These are phyloP conservation scores for Ectropis crepuscularia DNA, from an alignment of 2,888 invertebrate species.

Conservation along the genomic window DNA sequence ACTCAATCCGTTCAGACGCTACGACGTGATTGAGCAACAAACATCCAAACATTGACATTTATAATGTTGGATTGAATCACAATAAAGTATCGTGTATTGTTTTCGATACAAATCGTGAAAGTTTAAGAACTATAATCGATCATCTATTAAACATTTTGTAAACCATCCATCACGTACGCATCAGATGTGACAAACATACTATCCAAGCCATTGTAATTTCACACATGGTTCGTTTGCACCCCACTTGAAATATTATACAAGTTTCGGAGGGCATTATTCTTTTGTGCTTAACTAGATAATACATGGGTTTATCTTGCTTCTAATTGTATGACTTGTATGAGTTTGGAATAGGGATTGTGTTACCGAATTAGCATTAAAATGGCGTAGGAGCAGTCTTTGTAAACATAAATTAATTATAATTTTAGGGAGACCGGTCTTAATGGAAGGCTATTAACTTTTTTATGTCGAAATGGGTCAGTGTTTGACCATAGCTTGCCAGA, in stretches of 20 bases:
- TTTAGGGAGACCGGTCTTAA: conserved; percentile 45
- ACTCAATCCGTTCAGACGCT: no score
- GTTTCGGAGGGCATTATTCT: conserved; percentile 73
- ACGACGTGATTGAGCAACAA: no score
- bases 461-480: no score
- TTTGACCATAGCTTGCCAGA: no score
- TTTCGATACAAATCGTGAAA: neutral
- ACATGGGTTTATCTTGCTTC: conserved; percentile 79
- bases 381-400: conserved; percentile 58
- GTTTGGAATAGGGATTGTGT: conserved; percentile 77
- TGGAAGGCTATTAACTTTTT: conserved; percentile 18
- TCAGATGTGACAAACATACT: conserved; percentile 59
- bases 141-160: conserved; percentile 15
- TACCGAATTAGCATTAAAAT: conserved; percentile 81
- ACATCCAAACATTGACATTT: no score
- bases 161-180: conserved; percentile 67
- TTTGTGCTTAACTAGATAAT: conserved; percentile 82
- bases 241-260: conserved; percentile 81
- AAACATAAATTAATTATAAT: conserved; percentile 75
- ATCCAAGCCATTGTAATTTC: conserved; percentile 73
- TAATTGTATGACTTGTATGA: conserved; percentile 79
- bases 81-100: no score
- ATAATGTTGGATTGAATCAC: no score
- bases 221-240: conserved; percentile 78
- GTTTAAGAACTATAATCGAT: neutral